Conservation (phyloP, 37 sponge, comb jelly and placozoan genomes). For the Diacarnus erythraeanus region DNA sequence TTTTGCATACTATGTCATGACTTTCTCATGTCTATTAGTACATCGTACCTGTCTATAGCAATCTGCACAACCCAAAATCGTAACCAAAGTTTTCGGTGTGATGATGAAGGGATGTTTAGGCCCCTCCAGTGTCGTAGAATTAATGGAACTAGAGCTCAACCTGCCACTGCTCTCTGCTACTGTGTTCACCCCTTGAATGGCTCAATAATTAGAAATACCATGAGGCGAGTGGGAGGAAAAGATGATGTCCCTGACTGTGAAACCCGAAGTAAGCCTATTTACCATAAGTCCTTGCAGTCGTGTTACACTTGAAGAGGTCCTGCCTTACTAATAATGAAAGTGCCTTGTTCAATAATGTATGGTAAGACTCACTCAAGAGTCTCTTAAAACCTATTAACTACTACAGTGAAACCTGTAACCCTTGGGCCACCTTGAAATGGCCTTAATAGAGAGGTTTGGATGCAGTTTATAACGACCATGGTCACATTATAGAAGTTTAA, state of each 20-base stretch:
- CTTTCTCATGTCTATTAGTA: not conserved
- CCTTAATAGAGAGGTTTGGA: no score
- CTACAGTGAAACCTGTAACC: no score
- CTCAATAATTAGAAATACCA: not conserved
- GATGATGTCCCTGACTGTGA: not conserved
- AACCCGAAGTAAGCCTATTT: not conserved
- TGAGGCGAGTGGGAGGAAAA: not conserved
- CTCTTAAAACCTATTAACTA: no score
- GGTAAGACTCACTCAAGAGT: no score
- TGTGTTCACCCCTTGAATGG: not conserved
- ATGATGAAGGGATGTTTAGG: conserved; percentile 1
- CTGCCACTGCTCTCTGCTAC: not conserved
- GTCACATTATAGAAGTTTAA: no score
- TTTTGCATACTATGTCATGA: no score
- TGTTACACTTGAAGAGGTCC: no score
- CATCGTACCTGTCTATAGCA: conserved; percentile 3
- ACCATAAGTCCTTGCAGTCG: no score
- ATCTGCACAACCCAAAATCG: not conserved
- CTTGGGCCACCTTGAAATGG: no score
- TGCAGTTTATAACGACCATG: no score
- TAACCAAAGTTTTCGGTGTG: conserved; percentile 13
- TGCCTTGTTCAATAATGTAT: no score
- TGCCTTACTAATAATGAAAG: no score
- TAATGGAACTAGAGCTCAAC: not conserved
- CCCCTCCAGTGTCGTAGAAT: conserved; percentile 20